A percentile compares a stretch with the other conserved stretches of the same genome.
phyloP scores from a whole-genome alignment of 1,140 invertebrate species.

The Odontomachus brunneus region DNA sequence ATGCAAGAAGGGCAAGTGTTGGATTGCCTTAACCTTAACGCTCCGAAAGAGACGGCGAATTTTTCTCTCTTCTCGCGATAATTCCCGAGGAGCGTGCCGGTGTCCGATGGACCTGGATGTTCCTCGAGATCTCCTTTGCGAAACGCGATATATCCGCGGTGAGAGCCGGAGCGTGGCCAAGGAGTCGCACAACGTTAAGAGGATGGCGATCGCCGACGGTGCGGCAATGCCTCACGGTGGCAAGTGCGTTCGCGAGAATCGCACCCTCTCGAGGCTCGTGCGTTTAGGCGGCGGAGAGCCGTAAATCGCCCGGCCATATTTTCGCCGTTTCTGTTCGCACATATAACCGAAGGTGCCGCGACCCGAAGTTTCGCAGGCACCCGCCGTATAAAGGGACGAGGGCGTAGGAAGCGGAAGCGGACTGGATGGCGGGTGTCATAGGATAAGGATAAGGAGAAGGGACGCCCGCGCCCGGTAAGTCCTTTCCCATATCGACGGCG shows the following conservation, averaged over 20 bases:
- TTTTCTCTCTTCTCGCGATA: neutral
- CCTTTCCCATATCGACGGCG: slow-evolving; percentile 75
- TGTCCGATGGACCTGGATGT: neutral
- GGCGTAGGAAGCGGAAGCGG: slow-evolving; percentile 47
- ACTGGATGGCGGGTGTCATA: slow-evolving; percentile 20
- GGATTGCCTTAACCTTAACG: too few relatives aligned
- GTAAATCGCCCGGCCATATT: slow-evolving; percentile 67
- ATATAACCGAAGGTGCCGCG: slow-evolving; percentile 49
- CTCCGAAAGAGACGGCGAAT: too few relatives aligned
- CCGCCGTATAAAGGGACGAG: slow-evolving; percentile 62
- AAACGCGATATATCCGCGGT: neutral
- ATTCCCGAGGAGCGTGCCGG: neutral
- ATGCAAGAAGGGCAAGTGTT: too few relatives aligned
- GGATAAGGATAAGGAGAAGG: slow-evolving; percentile 48
- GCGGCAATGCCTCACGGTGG: neutral
- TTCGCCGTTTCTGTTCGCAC: slow-evolving; percentile 58
- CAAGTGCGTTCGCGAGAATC: slow-evolving; percentile 24
- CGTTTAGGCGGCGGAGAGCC: slow-evolving; percentile 20
- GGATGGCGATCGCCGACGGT: neutral
- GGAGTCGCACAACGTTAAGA: neutral
- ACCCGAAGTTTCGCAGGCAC: slow-evolving; percentile 78
- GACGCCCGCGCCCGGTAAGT: slow-evolving; percentile 36
- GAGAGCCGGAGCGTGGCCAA: neutral
- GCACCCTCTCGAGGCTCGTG: neutral
- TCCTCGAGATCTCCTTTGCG: neutral